Conservation (phyloP, 2,113 vertebrate genomes). For the Motacilla alba region DNA sequence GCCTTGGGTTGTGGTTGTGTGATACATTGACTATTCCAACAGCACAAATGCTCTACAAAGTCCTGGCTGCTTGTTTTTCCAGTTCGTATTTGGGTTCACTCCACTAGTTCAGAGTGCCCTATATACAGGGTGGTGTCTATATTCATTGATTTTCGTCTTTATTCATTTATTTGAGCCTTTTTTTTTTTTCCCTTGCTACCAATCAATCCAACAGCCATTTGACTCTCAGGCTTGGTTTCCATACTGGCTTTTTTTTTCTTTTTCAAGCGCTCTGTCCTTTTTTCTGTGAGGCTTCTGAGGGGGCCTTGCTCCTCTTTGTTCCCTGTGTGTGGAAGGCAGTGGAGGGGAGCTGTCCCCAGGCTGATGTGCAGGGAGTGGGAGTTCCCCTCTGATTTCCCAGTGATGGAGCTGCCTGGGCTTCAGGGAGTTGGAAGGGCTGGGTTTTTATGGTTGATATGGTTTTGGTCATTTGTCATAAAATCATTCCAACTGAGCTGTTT, state of each 20-base stretch:
- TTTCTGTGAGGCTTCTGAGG: not conserved
- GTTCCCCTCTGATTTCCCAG: conserved; percentile 9
- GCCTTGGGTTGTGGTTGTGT: not conserved
- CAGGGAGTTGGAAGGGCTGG: conserved; percentile 63
- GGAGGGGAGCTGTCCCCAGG: conserved; percentile 9
- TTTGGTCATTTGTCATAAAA: conserved; percentile 79
- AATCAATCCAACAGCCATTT: not conserved
- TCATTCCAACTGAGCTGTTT: conserved; percentile 70
- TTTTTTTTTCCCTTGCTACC: not conserved
- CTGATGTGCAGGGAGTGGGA: not conserved
- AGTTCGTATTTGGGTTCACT: not conserved
- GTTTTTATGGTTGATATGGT: conserved; percentile 71
- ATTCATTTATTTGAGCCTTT: not conserved
- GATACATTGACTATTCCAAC: not conserved
- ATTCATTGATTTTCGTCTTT: not conserved
- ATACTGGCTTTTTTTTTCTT: not conserved
- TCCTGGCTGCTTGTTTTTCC: not conserved
- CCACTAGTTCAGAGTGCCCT: not conserved
- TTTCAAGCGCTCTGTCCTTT: not conserved
- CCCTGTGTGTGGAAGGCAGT: not conserved
- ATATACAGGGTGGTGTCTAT: not conserved
- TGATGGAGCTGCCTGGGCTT: conserved; percentile 74
- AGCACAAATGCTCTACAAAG: not conserved
- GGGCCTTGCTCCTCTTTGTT: not conserved
- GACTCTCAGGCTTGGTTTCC: not conserved